phyloP scores from a whole-genome alignment of 2,888 invertebrate genomes.

The Parasteatoda lunata region DNA sequence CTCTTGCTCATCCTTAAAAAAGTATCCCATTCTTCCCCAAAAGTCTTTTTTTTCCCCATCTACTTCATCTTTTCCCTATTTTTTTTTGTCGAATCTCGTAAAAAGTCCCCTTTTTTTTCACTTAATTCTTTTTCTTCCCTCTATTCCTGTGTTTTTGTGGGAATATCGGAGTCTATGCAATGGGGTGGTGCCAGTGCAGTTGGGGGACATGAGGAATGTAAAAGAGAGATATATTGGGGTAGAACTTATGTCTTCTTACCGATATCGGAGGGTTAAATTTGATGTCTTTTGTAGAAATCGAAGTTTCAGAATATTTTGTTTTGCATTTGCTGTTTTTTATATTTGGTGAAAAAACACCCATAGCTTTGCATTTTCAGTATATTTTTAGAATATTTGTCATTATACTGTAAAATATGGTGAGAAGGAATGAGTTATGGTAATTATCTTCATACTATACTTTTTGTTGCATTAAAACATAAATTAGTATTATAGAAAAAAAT shows the following conservation, averaged over 20 bases:
- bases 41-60: conserved; percentile 28
- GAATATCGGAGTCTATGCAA: conserved; percentile 33
- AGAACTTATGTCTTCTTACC: neutral
- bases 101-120: conserved; percentile 37
- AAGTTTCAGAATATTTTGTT: neutral
- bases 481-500: too few species aligned
- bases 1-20: conserved; percentile 14
- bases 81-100: neutral
- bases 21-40: conserved; percentile 46
- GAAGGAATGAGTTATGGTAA: too few species aligned
- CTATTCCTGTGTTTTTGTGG: conserved; percentile 41
- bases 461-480: too few species aligned
- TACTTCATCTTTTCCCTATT: neutral
- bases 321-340: neutral
- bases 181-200: conserved; percentile 3
- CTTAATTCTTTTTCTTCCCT: conserved; percentile 9
- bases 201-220: conserved; percentile 12
- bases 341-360: too few species aligned
- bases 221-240: conserved; percentile 3
- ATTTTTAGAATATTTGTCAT: too few species aligned
- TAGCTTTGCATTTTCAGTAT: too few species aligned
- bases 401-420: too few species aligned
- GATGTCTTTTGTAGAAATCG: neutral
- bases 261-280: neutral
- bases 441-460: too few species aligned